Conservation (phyloP, 23 tunicate species). For the Styela clava region DNA sequence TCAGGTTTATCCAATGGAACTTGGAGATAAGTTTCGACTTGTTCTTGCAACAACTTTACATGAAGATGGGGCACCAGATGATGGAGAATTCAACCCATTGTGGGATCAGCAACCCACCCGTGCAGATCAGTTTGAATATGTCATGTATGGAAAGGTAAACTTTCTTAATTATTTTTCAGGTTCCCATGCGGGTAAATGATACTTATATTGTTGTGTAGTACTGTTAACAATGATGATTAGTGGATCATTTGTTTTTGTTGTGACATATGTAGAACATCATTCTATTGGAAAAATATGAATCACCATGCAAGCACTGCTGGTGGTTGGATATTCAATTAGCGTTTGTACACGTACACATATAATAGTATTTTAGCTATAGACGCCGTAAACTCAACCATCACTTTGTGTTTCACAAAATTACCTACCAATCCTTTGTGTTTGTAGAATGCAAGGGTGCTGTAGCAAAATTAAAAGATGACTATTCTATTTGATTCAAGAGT, state of each 20-base stretch:
- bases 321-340: too few relatives aligned
- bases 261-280: neutral
- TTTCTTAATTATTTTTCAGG: neutral
- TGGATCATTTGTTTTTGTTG: neutral
- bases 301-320: too few relatives aligned
- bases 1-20: conserved; percentile 71
- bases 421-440: too few relatives aligned
- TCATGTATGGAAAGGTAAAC: conserved; percentile 96
- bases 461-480: too few relatives aligned
- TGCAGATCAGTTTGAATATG: conserved; percentile 95
- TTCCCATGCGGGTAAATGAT: neutral
- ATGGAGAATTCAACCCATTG: conserved; percentile 86
- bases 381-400: too few relatives aligned
- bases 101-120: conserved; percentile 93
- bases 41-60: conserved; percentile 87
- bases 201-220: neutral
- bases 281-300: too few relatives aligned
- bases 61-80: conserved; percentile 97
- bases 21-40: conserved; percentile 91
- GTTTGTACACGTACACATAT: too few relatives aligned
- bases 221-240: neutral
- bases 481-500: too few relatives aligned
- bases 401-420: too few relatives aligned
- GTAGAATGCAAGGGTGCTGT: too few relatives aligned
- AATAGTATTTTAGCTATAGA: too few relatives aligned